Base-by-base conservation (phyloP, 2,888 invertebrate species). In the Napeogenes sylphis region DNA sequence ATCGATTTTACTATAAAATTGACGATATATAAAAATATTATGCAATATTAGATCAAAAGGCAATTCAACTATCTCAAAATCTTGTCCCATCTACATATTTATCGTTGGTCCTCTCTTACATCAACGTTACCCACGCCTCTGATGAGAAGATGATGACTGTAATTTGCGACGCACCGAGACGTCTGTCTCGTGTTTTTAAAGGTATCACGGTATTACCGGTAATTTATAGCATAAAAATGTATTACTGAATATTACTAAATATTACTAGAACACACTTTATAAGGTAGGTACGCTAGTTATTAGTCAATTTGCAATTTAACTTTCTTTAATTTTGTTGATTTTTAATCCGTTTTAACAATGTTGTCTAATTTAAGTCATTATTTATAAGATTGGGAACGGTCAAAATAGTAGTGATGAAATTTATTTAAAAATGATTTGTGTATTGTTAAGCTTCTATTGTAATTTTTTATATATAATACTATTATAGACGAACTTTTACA, bases 131-230 rank as follows among this genome's bases (percentile, higher is more conserved):
- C 86, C 88, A 83, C 87, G 85, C 77, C 82, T 76, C 83, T 90
- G 90, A 90, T 90, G 90, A 90, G 90, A 90, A 90, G 89, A 90
- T 90, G 90, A 90, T 90, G 88, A 90, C 85, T 78, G 86, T 90
- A 86, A 90, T 90, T 90, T 90, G 88, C 90, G 90, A 89, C 88
- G 88, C 90, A 87, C 87, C 90, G 82, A 90, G 90, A 90, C 90
- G 90, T 88, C 90, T 90, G 89, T 89, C 86, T 87, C 89, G 83
- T 83, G 86, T 90, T 90, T 90, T 90, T 90, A 89, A 88, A 90
- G 90, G 90, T 90, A 90, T 89, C 88, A 88, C 88, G 79, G 89
- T 89, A 21, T 21, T 21, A 90, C 90, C 76, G 81, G 87, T 89
- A 87, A 90, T 90, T 90, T 90, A 88, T 90, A 88, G 82, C 83